phyloP scores from a whole-genome alignment of 2,113 vertebrate genomes.

The Heterocephalus glaber region DNA sequence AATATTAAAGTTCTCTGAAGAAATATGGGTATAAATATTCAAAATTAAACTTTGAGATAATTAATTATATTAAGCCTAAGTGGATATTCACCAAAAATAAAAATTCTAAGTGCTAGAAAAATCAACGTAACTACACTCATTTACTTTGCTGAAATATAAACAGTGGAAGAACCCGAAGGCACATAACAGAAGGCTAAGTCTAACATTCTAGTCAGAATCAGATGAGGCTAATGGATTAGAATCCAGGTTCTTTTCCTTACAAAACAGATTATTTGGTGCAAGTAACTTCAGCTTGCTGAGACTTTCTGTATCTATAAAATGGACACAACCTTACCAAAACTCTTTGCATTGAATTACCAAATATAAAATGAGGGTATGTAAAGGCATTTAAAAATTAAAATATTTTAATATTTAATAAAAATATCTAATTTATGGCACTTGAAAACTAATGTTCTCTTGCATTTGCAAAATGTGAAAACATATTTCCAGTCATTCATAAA shows the following conservation, averaged over 20 bases:
- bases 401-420: not conserved
- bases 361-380: not conserved
- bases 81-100: conserved; percentile 52
- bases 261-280: not conserved
- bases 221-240: not conserved
- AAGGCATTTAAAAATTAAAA: not conserved
- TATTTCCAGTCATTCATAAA: not conserved
- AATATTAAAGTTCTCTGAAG: conserved; percentile 65
- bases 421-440: not conserved
- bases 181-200: not conserved
- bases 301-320: not conserved
- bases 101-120: conserved; percentile 45
- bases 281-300: not conserved
- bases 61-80: conserved; percentile 70
- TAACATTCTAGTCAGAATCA: not conserved
- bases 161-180: not conserved
- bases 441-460: not conserved
- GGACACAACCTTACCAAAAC: not conserved
- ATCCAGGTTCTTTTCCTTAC: not conserved
- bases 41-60: conserved; percentile 77
- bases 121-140: conserved; percentile 45
- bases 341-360: not conserved
- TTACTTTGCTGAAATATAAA: not conserved
- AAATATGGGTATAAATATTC: conserved; percentile 59
- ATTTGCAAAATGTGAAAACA: conserved; percentile 27